phyloP scores from a whole-genome alignment of 2,888 invertebrate species.

The Acanthoscelides obtectus region DNA sequence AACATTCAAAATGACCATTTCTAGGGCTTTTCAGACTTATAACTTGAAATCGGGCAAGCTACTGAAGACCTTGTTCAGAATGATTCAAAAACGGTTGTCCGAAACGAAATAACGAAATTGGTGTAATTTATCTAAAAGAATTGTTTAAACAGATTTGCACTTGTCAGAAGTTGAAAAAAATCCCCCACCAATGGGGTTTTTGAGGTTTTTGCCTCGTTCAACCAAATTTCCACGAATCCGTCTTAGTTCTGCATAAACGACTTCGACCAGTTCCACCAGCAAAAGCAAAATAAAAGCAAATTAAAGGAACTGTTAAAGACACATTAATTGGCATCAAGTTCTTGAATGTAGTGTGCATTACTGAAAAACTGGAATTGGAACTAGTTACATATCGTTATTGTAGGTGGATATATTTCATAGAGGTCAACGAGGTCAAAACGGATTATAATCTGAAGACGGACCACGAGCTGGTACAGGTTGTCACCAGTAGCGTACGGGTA shows the following conservation, averaged over 20 bases:
- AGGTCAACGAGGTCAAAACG: slow-evolving; percentile 40
- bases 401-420: slow-evolving; percentile 41
- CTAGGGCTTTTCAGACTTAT: no score
- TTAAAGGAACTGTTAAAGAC: background rate
- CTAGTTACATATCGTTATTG: slow-evolving; percentile 34
- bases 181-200: no score
- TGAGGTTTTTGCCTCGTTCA: no score
- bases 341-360: background rate
- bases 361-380: slow-evolving; percentile 20
- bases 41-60: no score
- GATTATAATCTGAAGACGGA: slow-evolving; percentile 44
- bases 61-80: no score
- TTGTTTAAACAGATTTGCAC: no score
- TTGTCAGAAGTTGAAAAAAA: no score
- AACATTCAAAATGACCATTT: no score
- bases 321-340: background rate
- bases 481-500: slow-evolving; percentile 25
- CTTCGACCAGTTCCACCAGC: background rate
- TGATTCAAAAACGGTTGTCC: no score
- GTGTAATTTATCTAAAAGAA: no score
- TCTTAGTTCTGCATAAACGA: background rate
- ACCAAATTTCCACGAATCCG: background rate
- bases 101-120: no score
- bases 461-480: slow-evolving; percentile 45
- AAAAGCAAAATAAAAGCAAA: background rate